Percentiles rank a stretch among this genome's conserved stretches.
These are phyloP conservation scores for Pluvianellus socialis DNA, from an alignment of 2,113 vertebrate genomes.

Conservation along the genomic window DNA sequence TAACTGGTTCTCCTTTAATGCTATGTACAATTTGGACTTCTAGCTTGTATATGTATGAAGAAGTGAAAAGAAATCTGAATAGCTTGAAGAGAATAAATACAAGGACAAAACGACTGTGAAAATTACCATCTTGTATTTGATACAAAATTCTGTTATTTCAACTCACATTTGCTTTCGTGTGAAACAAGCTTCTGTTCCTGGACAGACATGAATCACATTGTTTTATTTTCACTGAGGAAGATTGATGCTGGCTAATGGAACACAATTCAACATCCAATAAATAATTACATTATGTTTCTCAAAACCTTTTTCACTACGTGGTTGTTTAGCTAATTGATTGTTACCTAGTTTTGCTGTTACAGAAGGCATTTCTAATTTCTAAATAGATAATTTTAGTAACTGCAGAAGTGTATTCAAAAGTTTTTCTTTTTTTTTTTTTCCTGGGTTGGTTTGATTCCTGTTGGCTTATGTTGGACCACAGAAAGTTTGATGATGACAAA, in stretches of 20 bases:
- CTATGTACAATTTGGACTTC: not conserved
- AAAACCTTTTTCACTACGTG: not conserved
- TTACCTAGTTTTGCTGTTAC: not conserved
- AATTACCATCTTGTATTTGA: not conserved
- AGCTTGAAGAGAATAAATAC: not conserved
- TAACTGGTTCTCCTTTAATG: not conserved
- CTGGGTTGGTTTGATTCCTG: not conserved
- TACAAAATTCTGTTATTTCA: not conserved
- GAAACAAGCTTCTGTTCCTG: not conserved
- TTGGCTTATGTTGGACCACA: not conserved
- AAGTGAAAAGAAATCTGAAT: not conserved
- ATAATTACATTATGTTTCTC: not conserved
- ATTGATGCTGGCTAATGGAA: not conserved
- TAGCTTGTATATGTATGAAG: not conserved
- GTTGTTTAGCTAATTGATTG: not conserved
- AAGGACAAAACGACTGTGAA: not conserved
- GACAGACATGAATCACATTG: not conserved
- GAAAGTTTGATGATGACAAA: not conserved
- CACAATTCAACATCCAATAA: not conserved
- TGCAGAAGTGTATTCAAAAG: not conserved
- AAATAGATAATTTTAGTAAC: not conserved
- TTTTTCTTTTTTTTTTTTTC: not conserved
- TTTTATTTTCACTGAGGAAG: not conserved
- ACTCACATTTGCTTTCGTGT: not conserved
- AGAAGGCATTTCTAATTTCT: not conserved